Base-by-base conservation (phyloP, 1,140 invertebrate species). In the Drosophila nigromelanica region DNA sequence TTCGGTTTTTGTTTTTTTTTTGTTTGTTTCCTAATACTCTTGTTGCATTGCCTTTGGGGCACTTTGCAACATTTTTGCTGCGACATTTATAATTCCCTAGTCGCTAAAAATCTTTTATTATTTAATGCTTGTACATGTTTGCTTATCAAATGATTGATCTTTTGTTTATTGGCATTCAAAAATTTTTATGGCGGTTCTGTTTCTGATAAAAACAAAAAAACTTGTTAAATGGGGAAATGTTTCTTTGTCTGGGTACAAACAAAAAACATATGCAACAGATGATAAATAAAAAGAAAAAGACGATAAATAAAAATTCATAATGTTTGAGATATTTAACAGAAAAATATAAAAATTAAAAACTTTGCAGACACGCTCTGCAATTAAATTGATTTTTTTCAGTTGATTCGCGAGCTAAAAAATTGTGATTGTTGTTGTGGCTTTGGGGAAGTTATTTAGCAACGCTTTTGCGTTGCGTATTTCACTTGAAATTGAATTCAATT, bases 121-220 rank as follows among this genome's bases (percentile, higher is more conserved):
- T 50, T 66, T 33, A 21, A 59, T 52, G 52, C 27, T 63, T 27
- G 61, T 59, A 40, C 42, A 30, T 51, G 48, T 56, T 74, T 45
- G 47, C 45, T 75, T 78, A 81, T 82, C 82, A 76, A 73, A 78
- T 81, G 78, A 86, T 87, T 87, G 78, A 86, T 86, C 78, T 73
- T 55, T 59, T 54, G 54, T 75, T 80, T 66, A 70, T 70, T 76
- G 39, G 50, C 51, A 35, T 43, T 69, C 48, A 14, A 75, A 71
- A 43, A 70, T 39, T 60, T 72, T 80, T 55, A 76, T 66, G 47
- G 14, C 35, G 50, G 15, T 52, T 73, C 61, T 66, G 61, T 47
- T 62, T 63, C 67, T 51, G 42, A 43, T 37, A 42, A 64, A 58
- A 43, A 64, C 42, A 43, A 15, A 27, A 5, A 27, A 27, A 27